phyloP scores from a whole-genome alignment of 2,113 vertebrate genomes.

The Sardina pilchardus region DNA sequence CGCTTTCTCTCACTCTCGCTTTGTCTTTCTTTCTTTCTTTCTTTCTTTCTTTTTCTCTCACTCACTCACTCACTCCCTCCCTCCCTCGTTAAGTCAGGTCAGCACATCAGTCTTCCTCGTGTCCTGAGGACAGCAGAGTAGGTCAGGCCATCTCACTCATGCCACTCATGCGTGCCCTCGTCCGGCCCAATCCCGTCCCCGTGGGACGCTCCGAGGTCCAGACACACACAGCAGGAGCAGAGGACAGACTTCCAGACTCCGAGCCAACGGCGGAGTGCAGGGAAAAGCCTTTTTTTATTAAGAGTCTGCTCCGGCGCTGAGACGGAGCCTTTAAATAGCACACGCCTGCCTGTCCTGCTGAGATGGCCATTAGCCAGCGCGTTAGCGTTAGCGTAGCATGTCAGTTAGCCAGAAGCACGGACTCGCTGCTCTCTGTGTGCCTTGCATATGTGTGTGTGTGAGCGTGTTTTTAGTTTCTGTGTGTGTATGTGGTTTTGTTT shows the following conservation, averaged over 20 bases:
- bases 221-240: background rate
- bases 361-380: background rate
- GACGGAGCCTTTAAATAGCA: background rate
- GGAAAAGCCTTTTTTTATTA: background rate
- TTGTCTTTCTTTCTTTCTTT: no score
- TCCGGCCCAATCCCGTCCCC: background rate
- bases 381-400: background rate
- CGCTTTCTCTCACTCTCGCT: no score
- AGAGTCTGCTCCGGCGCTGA: background rate
- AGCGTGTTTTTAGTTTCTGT: no score
- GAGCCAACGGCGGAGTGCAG: background rate
- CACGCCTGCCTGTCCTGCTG: background rate
- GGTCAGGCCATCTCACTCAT: background rate
- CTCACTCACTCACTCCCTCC: slow-evolving; percentile 21
- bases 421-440: background rate
- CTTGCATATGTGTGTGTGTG: background rate
- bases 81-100: background rate
- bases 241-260: no score
- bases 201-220: background rate
- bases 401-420: background rate
- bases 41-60: background rate
- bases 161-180: background rate
- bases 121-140: background rate
- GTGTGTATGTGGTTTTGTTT: no score
- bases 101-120: background rate